phyloP scores from a whole-genome alignment of 2,888 invertebrate genomes.

The Heliothis peltigera region DNA sequence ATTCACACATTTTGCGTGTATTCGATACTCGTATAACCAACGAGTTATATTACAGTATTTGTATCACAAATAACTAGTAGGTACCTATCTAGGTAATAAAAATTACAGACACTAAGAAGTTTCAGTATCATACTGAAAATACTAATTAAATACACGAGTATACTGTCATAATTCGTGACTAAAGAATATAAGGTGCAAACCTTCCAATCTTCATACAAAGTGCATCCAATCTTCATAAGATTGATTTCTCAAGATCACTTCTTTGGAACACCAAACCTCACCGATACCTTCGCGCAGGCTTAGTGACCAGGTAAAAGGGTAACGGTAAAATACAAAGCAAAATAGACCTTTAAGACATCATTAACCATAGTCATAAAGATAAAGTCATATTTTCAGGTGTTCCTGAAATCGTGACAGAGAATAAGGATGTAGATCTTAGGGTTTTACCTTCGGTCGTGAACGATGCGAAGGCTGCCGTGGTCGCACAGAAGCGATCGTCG shows the following conservation, averaged over 20 bases:
- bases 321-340: conserved; percentile 36
- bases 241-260: conserved; percentile 6
- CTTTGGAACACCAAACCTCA: conserved; percentile 3
- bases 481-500: conserved; percentile 91
- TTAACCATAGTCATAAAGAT: conserved; percentile 76
- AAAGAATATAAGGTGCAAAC: background rate
- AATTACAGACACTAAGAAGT: background rate
- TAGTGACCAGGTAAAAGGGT: conserved; percentile 39
- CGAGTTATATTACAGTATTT: background rate
- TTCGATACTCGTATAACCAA: background rate
- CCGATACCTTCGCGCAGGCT: conserved; percentile 5
- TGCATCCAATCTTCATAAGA: conserved; percentile 17
- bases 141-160: background rate
- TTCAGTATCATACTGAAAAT: background rate
- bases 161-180: background rate
- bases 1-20: conserved; percentile 7
- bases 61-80: background rate
- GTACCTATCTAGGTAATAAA: background rate
- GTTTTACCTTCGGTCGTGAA: conserved; percentile 79
- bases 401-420: conserved; percentile 78
- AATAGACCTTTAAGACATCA: conserved; percentile 52
- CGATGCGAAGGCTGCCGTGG: conserved; percentile 77
- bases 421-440: conserved; percentile 91
- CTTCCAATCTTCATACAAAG: conserved; percentile 11
- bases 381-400: conserved; percentile 82